Base-by-base conservation (phyloP, 2,113 vertebrate species). In the Oreochromis spilurus region DNA sequence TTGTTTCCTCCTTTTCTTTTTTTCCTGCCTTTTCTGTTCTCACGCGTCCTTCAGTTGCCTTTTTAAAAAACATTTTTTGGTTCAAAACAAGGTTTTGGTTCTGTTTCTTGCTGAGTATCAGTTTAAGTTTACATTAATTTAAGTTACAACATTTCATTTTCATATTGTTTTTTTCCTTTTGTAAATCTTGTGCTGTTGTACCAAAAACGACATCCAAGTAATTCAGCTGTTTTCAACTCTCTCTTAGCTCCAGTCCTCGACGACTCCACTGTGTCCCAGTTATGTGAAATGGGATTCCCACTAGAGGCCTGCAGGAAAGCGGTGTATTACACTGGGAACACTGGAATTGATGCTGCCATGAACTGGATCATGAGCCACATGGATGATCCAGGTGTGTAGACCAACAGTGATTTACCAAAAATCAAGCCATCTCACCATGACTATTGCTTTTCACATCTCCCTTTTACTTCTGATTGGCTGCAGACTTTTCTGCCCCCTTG, bases 341-440 rank as follows among this genome's bases (percentile, higher is more conserved):
- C 97, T 4, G 99, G 99, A 81, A 98, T 97, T 0, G 99, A 99
- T 87, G 97, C 98, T 0, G 98, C 98, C 94, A 99, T 99, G 98
- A 99, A 98, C 91, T 99, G 98, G 99, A 97, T 98, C 91, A 99
- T 99, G 98, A 96, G 98, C 2, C 99, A 99, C 86, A 99, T 99
- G 97, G 98, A 99, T 0, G 99, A 99, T 95, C 97, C 99, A 96
- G 99, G 99, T 99, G 97, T 6, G 85, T 65, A 34, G 79, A 87
- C 65, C 40, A 24, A 10, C 21, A 21, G 12, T 53, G 14, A 29
- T 80, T 82, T 7, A 53, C 9, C 29, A 54, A 40, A 75, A 60
- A 79, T 5, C 13, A 14, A 54, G 60, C 75, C 7, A 14, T 54
- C 17, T 55, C 48, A 21, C 36, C 7, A 11, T 53, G 55, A 4